These are phyloP conservation scores for Drosophila colorata DNA, from an alignment of 2,888 invertebrate genomes.

Conservation along the genomic window DNA sequence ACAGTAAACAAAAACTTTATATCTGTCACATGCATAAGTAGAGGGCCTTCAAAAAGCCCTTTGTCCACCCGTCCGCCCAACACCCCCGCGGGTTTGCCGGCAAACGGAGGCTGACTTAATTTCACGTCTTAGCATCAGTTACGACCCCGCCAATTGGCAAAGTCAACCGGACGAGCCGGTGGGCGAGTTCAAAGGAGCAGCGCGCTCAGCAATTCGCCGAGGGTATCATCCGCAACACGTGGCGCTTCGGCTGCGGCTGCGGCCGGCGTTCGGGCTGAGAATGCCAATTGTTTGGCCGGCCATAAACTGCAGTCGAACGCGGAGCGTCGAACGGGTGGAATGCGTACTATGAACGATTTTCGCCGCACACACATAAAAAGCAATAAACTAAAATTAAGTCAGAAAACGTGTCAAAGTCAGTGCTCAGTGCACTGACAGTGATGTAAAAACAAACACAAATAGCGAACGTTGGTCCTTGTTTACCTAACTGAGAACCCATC, in stretches of 20 bases:
- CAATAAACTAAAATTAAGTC: constrained; percentile 83
- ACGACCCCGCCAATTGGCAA: constrained; percentile 59
- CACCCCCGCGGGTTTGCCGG: too few species aligned
- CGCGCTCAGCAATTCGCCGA: constrained; percentile 47
- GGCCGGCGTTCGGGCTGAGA: constrained; percentile 37
- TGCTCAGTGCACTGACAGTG: constrained; percentile 78
- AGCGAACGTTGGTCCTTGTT: constrained; percentile 74
- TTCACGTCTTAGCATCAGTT: constrained; percentile 54
- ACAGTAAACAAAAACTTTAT: constrained; percentile 82
- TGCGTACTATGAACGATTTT: constrained; percentile 21
- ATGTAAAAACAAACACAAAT: constrained; percentile 79
- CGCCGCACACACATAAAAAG: constrained; percentile 56
- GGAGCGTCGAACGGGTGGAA: constrained; percentile 28
- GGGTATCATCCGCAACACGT: constrained; percentile 83
- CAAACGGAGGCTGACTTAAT: constrained; percentile 61
- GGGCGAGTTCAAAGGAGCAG: constrained; percentile 65
- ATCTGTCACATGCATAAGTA: constrained; percentile 54
- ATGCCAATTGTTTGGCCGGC: constrained; percentile 55
- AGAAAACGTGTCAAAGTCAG: constrained; percentile 85
- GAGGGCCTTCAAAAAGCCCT: constrained; percentile 9
- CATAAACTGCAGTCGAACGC: constrained; percentile 57
- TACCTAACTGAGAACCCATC: constrained; percentile 69
- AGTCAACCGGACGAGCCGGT: constrained; percentile 57
- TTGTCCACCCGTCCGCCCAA: constrained; percentile 2
- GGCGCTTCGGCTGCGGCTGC: constrained; percentile 54